Evolutionary conservation across 2,797 vertebrate genomes (phyloP), one percentile per base, ranked within the genome.

Genomic region (Bradypodion pumilum): DNA sequence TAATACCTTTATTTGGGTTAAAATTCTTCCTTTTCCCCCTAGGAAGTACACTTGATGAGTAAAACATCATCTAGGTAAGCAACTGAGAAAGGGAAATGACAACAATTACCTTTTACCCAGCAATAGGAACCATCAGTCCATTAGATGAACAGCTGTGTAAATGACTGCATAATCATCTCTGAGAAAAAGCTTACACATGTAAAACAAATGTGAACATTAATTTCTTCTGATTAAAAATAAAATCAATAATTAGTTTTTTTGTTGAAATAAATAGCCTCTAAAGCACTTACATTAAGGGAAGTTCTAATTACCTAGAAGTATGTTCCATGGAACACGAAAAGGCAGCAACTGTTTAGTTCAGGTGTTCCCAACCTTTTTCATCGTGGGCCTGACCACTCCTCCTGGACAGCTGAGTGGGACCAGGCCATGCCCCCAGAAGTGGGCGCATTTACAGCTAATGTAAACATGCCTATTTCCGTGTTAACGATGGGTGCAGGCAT

Each of bases 51-150:
- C n/a, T 74, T 65, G 0, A 60, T 92, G 91, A 90, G 78, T 90
- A 80, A 92, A 85, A 78, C 29, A 86, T 88, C 89, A 81, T 78
- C 69, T 59, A 85, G 86, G 83, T 74, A 86, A 85, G 37, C 60
- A 66, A 40, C 59, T 23, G 83, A 74, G 59, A 80, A 77, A 83
- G 35, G 27, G 42, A 63, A 69, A 63, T 62, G 72, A 83, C 77
- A 80, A 0, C n/a, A 0, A 78, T 78, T 0, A 1, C 86, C 78
- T 90, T 84, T 62, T 86, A 78, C 46, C 60, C 88, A 80, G 85
- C 74, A 90, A 93, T 89, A 86, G 89, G 65, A 93, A 82, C 52
- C 83, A 83, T 90, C 88, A 87, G 77, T 40, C 52, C 74, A 81
- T 81, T 81, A 85, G 79, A 72, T 52, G 40, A 69, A 77, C 32